A percentile compares a stretch with the other conserved stretches of the same genome.
These are phyloP conservation scores for Alosa sapidissima DNA, from an alignment of 2,797 vertebrate species.

Conservation along the genomic window DNA sequence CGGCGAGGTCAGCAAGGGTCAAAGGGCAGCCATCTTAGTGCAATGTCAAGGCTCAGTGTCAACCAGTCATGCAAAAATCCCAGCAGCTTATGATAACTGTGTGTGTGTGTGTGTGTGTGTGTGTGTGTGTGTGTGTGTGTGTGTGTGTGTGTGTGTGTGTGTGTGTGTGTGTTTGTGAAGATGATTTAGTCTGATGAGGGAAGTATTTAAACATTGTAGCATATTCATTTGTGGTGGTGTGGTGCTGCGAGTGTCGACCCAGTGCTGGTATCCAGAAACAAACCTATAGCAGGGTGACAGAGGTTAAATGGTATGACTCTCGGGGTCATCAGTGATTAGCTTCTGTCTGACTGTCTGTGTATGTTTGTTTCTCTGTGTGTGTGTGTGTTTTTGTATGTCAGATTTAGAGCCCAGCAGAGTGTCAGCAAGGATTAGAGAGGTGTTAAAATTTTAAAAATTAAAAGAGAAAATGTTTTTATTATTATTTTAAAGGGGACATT, in stretches of 20 bases:
- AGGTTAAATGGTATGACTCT: conserved; percentile 69
- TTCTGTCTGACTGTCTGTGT: conserved; percentile 40
- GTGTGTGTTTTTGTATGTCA: conserved; percentile 2
- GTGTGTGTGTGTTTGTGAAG: background rate
- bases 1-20: conserved; percentile 34
- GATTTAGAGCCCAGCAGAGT: background rate
- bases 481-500: background rate
- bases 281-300: conserved; percentile 30
- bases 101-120: conserved; percentile 6
- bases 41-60: conserved; percentile 40
- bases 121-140: conserved; percentile 24
- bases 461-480: background rate
- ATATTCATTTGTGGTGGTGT: conserved; percentile 37
- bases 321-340: conserved; percentile 71
- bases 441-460: background rate
- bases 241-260: background rate
- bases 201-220: conserved; percentile 46
- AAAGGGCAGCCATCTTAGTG: conserved; percentile 31
- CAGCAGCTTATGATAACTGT: conserved; percentile 28
- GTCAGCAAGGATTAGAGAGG: background rate
- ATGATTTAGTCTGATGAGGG: background rate
- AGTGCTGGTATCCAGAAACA: conserved; percentile 6
- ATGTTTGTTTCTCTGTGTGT: background rate
- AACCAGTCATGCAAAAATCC: conserved; percentile 23
- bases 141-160: conserved; percentile 19